Conservation (phyloP, 2,888 invertebrate species). For the Sicus ferrugineus region DNA sequence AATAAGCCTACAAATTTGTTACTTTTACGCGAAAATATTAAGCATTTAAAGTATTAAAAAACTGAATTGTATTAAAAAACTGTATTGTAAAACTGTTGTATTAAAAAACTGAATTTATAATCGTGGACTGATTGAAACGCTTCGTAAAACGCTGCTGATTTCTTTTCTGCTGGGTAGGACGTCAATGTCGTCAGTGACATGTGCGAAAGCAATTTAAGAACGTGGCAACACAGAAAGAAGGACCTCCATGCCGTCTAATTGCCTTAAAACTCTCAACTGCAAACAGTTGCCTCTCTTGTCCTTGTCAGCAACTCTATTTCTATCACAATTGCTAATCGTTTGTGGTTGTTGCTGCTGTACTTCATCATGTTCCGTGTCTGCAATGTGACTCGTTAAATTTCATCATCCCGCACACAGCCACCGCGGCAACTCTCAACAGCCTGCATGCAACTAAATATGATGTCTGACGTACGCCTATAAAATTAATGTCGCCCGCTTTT, state of each 20-base stretch:
- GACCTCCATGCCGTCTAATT: background rate
- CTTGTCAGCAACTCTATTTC: slow-evolving; percentile 37
- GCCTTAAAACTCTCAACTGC: slow-evolving; percentile 49
- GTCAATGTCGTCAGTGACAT: slow-evolving; percentile 37
- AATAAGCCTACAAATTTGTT: too few relatives aligned
- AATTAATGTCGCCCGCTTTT: slow-evolving; percentile 54
- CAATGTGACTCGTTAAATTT: background rate
- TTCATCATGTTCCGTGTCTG: slow-evolving; percentile 17
- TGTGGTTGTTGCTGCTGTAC: background rate
- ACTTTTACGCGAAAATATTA: too few relatives aligned
- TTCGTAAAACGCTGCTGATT: too few relatives aligned
- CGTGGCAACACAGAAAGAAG: background rate
- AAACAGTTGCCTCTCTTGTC: slow-evolving; percentile 58
- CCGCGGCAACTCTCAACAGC: too few relatives aligned
- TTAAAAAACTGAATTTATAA: too few relatives aligned
- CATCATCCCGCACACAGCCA: too few relatives aligned
- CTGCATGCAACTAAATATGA: background rate
- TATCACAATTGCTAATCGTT: slow-evolving; percentile 2
- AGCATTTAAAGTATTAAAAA: too few relatives aligned
- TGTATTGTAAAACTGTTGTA: too few relatives aligned
- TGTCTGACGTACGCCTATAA: slow-evolving; percentile 42
- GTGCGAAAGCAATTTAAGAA: slow-evolving; percentile 10
- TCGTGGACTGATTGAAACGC: too few relatives aligned
- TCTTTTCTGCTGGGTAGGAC: slow-evolving; percentile 23
- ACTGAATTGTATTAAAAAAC: too few relatives aligned